Evolutionary conservation across 2,797 vertebrate species (phyloP).

Genomic region (Vultur gryphus): DNA sequence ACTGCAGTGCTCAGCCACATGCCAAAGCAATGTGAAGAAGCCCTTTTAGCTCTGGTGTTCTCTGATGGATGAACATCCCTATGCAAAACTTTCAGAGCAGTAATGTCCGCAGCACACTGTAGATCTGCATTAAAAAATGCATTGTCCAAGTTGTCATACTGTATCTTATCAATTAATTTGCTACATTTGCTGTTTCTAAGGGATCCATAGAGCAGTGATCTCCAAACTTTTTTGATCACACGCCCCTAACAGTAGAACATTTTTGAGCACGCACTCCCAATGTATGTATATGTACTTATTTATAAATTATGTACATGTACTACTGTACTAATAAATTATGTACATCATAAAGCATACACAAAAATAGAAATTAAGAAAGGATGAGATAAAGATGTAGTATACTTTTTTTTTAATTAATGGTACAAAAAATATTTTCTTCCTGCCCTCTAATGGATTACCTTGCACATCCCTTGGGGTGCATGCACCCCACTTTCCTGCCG

Average conservation of each 20-base stretch:
- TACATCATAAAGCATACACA: not conserved
- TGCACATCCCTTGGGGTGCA: not conserved
- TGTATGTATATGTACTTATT: not conserved
- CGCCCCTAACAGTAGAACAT: not conserved
- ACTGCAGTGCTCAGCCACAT: not conserved
- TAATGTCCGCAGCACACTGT: not conserved
- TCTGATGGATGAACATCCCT: not conserved
- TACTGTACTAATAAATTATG: not conserved
- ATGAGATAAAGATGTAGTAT: not conserved
- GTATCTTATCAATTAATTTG: not conserved
- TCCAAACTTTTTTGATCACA: not conserved
- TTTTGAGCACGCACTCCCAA: not conserved
- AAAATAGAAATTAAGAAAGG: not conserved
- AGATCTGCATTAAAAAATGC: not conserved
- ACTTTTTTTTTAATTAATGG: not conserved
- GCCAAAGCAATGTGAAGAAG: not conserved
- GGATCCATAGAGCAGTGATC: not conserved
- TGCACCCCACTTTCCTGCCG: not conserved
- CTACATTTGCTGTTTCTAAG: not conserved
- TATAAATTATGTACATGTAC: not conserved
- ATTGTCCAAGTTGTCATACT: not conserved
- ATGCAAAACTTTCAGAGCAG: not conserved
- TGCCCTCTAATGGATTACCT: not conserved
- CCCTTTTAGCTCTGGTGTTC: not conserved
- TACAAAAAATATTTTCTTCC: not conserved